Evolutionary conservation across 1,140 invertebrate species (phyloP).

Genomic region (Drosophila rufa): DNA sequence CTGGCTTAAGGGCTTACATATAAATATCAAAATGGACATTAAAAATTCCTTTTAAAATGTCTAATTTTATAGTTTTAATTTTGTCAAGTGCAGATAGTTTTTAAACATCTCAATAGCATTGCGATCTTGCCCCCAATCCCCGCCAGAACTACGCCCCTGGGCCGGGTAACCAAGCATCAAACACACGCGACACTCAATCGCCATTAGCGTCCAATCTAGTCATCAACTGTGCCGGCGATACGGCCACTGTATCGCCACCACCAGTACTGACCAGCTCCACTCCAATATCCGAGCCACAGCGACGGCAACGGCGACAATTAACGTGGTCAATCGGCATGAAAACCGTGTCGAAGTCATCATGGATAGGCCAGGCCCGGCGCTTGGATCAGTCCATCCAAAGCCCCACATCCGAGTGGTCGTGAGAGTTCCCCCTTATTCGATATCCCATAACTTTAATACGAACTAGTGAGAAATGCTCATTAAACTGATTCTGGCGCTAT

Average conservation of each 20-base stretch:
- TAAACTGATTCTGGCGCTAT: conserved; percentile 41
- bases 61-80: background rate
- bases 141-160: conserved; percentile 53
- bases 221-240: conserved; percentile 55
- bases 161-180: conserved; percentile 67
- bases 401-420: conserved; percentile 39
- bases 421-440: background rate
- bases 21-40: background rate
- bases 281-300: conserved; percentile 10
- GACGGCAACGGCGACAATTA: conserved; percentile 59
- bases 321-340: conserved; percentile 77
- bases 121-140: conserved; percentile 35
- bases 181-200: conserved; percentile 77
- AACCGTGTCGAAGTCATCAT: conserved; percentile 83
- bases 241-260: conserved; percentile 31
- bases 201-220: conserved; percentile 62
- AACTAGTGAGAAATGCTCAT: conserved; percentile 38
- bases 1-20: background rate
- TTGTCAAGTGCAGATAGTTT: background rate
- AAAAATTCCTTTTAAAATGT: background rate
- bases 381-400: conserved; percentile 52
- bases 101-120: conserved; percentile 13
- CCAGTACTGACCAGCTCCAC: conserved; percentile 31
- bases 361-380: conserved; percentile 27
- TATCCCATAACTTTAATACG: background rate